Conservation (phyloP, 2,888 invertebrate genomes). For the Heliconius ethilla region DNA sequence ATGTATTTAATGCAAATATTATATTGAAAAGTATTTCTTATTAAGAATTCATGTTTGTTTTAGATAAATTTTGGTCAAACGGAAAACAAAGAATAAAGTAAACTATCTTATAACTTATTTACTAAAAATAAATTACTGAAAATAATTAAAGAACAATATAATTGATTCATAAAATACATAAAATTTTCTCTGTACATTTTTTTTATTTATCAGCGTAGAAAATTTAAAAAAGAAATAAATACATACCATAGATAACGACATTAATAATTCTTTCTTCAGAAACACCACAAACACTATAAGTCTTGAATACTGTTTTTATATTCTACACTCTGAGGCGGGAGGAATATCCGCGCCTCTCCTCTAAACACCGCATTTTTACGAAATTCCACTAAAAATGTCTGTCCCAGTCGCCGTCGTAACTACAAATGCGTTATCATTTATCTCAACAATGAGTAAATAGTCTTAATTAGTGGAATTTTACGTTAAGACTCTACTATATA, state of each 20-base stretch:
- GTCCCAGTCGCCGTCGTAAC: slow-evolving; percentile 53
- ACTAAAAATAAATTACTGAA: neutral
- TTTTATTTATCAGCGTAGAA: no score
- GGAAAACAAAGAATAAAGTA: neutral
- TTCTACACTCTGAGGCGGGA: slow-evolving; percentile 58
- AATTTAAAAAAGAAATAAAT: slow-evolving; percentile 15
- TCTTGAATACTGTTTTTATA: slow-evolving; percentile 38
- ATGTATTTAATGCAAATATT: no score
- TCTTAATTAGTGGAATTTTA: slow-evolving; percentile 61
- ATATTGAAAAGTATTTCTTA: no score
- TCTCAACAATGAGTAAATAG: slow-evolving; percentile 32
- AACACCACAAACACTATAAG: slow-evolving; percentile 39
- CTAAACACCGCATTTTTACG: slow-evolving; percentile 69
- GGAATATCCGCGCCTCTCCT: slow-evolving; percentile 66
- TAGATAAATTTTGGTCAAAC: neutral
- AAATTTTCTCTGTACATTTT: neutral
- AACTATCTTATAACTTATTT: neutral
- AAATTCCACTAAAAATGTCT: slow-evolving; percentile 52
- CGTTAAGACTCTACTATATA: slow-evolving; percentile 44
- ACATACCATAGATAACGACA: slow-evolving; percentile 5
- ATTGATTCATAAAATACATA: neutral
- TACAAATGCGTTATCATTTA: slow-evolving; percentile 58
- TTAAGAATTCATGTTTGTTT: no score
- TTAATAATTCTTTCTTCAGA: neutral
- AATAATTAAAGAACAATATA: neutral